Conservation (phyloP, 2,113 vertebrate genomes). For the Poeciliopsis turrubarensis region DNA sequence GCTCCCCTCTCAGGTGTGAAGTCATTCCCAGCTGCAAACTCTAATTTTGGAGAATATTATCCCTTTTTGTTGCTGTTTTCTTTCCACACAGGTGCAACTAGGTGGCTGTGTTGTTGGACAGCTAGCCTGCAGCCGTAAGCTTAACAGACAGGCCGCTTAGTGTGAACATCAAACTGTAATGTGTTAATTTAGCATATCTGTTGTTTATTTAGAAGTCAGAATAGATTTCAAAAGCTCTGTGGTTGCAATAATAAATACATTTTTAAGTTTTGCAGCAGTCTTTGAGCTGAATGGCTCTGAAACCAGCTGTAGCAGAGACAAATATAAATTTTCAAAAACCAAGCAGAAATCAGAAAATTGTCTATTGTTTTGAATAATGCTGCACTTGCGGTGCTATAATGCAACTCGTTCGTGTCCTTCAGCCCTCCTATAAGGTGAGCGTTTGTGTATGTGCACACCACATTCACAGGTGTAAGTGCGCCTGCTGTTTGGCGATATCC, state of each 20-base stretch:
- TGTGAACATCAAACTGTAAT: neutral
- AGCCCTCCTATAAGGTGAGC: conserved; percentile 15
- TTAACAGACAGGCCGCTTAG: too few relatives aligned
- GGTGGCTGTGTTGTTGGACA: too few relatives aligned
- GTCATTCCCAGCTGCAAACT: too few relatives aligned
- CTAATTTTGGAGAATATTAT: too few relatives aligned
- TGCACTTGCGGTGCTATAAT: neutral
- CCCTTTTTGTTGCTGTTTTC: too few relatives aligned
- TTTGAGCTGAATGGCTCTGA: neutral
- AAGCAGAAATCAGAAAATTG: neutral
- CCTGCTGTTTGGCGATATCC: conserved; percentile 60
- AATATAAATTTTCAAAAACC: neutral
- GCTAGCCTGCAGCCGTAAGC: too few relatives aligned
- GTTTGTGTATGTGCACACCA: conserved; percentile 5
- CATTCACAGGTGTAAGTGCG: conserved; percentile 12
- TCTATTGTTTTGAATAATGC: neutral
- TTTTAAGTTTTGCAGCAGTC: neutral
- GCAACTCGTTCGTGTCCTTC: neutral
- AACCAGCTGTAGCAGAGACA: neutral
- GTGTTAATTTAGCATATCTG: neutral
- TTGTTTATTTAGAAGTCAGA: neutral
- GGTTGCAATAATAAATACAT: neutral
- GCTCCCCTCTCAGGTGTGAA: too few relatives aligned
- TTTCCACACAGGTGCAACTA: too few relatives aligned
- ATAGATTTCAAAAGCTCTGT: neutral